Percentiles rank a stretch among this genome's conserved stretches.
phyloP scores from a whole-genome alignment of 2,888 invertebrate genomes.

The Acheta domesticus region DNA sequence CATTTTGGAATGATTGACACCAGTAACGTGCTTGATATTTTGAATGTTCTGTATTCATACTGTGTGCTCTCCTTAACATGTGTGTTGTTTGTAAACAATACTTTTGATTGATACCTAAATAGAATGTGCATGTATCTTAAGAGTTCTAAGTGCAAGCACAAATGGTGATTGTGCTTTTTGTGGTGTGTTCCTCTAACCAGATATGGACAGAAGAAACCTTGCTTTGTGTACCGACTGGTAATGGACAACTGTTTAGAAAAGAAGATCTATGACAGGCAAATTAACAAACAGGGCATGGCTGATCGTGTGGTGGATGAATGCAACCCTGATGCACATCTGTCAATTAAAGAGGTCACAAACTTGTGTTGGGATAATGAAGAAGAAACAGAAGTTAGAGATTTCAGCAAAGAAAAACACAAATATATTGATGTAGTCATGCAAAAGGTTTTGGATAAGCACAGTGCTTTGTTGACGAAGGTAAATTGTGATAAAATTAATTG shows the following conservation, averaged over 20 bases:
- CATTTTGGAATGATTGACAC: too few relatives aligned
- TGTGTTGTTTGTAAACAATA: background rate
- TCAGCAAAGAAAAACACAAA: conserved; percentile 65
- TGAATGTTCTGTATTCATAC: too few relatives aligned
- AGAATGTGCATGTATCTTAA: background rate
- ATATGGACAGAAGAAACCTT: conserved; percentile 91
- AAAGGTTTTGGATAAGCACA: conserved; percentile 54
- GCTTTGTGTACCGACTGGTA: conserved; percentile 93
- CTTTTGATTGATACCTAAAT: background rate
- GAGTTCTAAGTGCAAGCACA: background rate
- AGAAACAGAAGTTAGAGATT: conserved; percentile 74
- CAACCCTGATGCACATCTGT: conserved; percentile 91
- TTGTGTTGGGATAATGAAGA: conserved; percentile 87
- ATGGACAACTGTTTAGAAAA: conserved; percentile 97
- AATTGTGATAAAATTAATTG: conserved; percentile 22
- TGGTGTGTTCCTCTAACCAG: conserved; percentile 45
- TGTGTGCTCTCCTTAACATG: too few relatives aligned
- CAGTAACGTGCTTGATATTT: too few relatives aligned
- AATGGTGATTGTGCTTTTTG: background rate
- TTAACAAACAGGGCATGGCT: conserved; percentile 97
- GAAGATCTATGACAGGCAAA: conserved; percentile 97
- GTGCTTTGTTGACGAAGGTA: conserved; percentile 53
- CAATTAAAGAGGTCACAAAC: conserved; percentile 84
- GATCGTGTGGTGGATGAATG: conserved; percentile 98
- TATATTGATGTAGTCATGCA: conserved; percentile 81